phyloP scores from a whole-genome alignment of 2,113 vertebrate genomes.

The Ammospiza nelsoni region DNA sequence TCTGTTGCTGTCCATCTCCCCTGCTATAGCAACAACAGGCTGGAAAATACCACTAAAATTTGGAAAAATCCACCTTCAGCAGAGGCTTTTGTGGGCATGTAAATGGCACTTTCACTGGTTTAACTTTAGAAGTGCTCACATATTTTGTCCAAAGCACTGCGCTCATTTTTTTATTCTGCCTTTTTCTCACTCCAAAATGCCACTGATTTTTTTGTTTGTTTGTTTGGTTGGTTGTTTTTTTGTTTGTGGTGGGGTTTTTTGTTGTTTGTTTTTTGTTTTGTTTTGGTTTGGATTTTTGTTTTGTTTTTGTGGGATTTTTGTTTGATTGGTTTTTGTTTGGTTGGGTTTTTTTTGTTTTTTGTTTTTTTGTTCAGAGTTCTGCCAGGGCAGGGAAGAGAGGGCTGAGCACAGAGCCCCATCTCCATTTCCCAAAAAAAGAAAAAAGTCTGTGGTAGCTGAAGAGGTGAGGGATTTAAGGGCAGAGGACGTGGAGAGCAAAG shows the following conservation, averaged over 20 bases:
- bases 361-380: background rate
- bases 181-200: background rate
- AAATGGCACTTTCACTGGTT: background rate
- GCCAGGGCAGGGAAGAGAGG: background rate
- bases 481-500: background rate
- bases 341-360: background rate
- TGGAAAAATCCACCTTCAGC: background rate
- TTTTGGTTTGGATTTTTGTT: background rate
- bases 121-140: background rate
- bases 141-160: background rate
- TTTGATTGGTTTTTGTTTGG: too few species aligned
- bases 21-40: background rate
- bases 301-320: background rate
- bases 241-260: too few species aligned
- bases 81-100: background rate
- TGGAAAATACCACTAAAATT: background rate
- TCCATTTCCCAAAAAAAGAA: background rate
- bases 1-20: background rate
- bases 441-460: background rate
- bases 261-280: too few species aligned
- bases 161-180: background rate
- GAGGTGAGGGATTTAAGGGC: background rate
- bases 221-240: too few species aligned
- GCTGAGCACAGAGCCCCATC: background rate
- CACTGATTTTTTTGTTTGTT: background rate